These are phyloP conservation scores for Allophyes oxyacanthae DNA, from an alignment of 2,888 invertebrate genomes.

Conservation along the genomic window DNA sequence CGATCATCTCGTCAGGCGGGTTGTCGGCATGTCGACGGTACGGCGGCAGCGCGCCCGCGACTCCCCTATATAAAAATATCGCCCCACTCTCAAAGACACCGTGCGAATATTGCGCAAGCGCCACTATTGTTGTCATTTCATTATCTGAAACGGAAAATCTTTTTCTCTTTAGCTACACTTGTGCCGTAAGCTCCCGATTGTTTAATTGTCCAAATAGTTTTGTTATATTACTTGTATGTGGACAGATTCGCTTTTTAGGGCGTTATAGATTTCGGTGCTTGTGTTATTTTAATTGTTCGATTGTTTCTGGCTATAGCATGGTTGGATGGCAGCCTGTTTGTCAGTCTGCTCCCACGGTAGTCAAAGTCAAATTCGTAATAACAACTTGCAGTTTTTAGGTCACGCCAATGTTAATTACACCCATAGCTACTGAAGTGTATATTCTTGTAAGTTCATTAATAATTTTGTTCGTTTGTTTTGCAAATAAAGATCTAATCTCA, in stretches of 20 bases:
- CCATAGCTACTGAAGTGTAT: slow-evolving; percentile 19
- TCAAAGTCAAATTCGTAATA: slow-evolving; percentile 79
- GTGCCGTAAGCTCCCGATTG: slow-evolving; percentile 84
- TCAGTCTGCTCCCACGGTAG: slow-evolving; percentile 70
- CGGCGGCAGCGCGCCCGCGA: slow-evolving; percentile 76
- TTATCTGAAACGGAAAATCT: slow-evolving; percentile 89
- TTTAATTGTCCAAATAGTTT: slow-evolving; percentile 83
- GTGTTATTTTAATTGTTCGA: slow-evolving; percentile 75
- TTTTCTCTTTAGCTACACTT: slow-evolving; percentile 81
- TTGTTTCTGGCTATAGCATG: slow-evolving; percentile 71
- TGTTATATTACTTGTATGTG: slow-evolving; percentile 73
- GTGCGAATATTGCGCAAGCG: slow-evolving; percentile 86
- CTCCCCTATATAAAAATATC: slow-evolving; percentile 87
- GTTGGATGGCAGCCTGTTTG: slow-evolving; percentile 53
- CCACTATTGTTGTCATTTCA: slow-evolving; percentile 87
- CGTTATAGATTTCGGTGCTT: slow-evolving; percentile 56
- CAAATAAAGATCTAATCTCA: too few relatives aligned
- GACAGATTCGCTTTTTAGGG: slow-evolving; percentile 69
- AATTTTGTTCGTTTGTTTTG: neutral
- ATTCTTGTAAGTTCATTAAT: slow-evolving; percentile 8
- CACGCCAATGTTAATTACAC: slow-evolving; percentile 63
- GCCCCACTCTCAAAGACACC: slow-evolving; percentile 82
- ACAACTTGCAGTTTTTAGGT: slow-evolving; percentile 65
- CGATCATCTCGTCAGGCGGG: slow-evolving; percentile 81
- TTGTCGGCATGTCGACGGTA: slow-evolving; percentile 84